Percentiles rank a stretch among this genome's conserved stretches.
phyloP scores from a whole-genome alignment of 2,888 invertebrate genomes.

The Masnerella sp. region DNA sequence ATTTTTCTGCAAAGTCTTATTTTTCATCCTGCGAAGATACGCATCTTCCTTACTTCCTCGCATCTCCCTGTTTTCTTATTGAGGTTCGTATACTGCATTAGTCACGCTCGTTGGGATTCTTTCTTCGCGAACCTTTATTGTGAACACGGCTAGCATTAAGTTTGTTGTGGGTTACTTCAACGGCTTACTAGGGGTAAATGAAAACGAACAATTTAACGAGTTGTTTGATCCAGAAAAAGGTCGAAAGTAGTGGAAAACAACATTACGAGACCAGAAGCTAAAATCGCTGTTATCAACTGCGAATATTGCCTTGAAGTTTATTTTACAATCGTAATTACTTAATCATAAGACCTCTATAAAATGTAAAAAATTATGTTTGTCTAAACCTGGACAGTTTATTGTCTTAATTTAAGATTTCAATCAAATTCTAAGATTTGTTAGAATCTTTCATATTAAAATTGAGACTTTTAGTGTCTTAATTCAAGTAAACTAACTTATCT shows the following conservation, averaged over 20 bases:
- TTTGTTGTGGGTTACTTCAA: conserved; percentile 43
- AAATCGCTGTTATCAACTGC: conserved; percentile 3
- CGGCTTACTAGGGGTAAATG: conserved; percentile 48
- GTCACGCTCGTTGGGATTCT: conserved; percentile 67
- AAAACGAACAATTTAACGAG: conserved; percentile 58
- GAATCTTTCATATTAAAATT: too few species aligned
- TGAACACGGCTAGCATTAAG: conserved; percentile 62
- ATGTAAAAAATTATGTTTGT: too few species aligned
- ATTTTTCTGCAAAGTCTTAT: conserved; percentile 63
- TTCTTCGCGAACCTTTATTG: conserved; percentile 63
- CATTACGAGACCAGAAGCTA: background rate
- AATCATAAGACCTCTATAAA: too few species aligned
- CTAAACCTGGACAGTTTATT: too few species aligned
- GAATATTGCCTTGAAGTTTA: background rate
- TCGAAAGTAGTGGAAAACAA: conserved; percentile 16
- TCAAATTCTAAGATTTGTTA: too few species aligned
- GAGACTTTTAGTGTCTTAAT: too few species aligned
- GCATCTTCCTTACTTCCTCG: conserved; percentile 28
- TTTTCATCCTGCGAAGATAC: conserved; percentile 51
- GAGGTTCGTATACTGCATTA: conserved; percentile 63
- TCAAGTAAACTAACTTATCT: too few species aligned
- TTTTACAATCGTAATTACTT: conserved; percentile 10
- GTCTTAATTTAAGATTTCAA: too few species aligned
- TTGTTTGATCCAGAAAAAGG: conserved; percentile 43
- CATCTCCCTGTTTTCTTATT: conserved; percentile 44